Conservation (phyloP, 2,888 invertebrate species). For the Amiota communis region DNA sequence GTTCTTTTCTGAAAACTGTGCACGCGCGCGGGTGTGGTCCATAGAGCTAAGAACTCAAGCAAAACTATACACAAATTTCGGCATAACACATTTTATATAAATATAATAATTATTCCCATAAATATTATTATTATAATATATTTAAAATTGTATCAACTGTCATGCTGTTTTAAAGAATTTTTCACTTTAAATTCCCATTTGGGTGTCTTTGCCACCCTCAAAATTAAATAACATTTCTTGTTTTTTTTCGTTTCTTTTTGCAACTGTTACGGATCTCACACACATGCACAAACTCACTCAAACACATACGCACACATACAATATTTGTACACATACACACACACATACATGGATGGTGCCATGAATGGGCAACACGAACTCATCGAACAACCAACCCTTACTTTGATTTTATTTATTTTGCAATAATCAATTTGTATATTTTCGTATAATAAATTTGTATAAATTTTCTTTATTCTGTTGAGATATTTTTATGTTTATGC, state of each 20-base stretch:
- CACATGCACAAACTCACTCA: conserved; percentile 1
- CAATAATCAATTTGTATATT: conserved; percentile 6
- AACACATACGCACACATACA: conserved; percentile 3
- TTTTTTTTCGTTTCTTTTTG: conserved; percentile 26
- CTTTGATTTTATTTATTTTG: conserved; percentile 18
- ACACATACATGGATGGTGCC: conserved; percentile 9
- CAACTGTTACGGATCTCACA: conserved; percentile 28
- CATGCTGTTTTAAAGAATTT: neutral
- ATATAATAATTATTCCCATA: no score
- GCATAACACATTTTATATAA: no score
- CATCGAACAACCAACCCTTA: conserved; percentile 20
- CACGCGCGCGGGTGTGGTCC: conserved; percentile 73
- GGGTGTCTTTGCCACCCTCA: neutral
- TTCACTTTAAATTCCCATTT: no score
- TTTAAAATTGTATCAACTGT: neutral
- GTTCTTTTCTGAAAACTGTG: conserved; percentile 64
- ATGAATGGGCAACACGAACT: neutral
- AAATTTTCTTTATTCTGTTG: neutral
- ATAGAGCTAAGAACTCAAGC: conserved; percentile 35
- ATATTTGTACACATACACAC: conserved; percentile 11
- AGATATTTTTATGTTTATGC: neutral
- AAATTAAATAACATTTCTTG: conserved; percentile 11
- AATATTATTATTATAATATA: no score
- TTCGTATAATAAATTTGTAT: neutral
- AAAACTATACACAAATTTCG: neutral